These are phyloP conservation scores for Meteorus cinctellus DNA, from an alignment of 2,888 invertebrate species.

Conservation along the genomic window DNA sequence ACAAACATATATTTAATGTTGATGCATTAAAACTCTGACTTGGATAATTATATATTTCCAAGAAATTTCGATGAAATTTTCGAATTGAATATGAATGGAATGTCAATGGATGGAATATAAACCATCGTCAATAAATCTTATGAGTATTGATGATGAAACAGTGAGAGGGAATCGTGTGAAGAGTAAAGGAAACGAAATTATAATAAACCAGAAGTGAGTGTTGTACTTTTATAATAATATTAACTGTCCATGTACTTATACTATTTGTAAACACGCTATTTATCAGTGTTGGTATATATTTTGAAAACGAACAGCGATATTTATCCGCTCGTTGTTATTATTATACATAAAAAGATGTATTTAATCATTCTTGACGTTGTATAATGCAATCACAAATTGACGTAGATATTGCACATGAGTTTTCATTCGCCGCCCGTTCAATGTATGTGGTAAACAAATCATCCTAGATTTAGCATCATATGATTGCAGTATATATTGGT, in stretches of 20 bases:
- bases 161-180: conserved; percentile 12
- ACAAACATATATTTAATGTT: neutral
- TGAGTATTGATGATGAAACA: neutral
- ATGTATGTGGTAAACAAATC: neutral
- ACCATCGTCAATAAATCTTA: conserved; percentile 12
- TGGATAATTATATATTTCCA: conserved; percentile 46
- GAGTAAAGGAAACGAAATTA: conserved; percentile 12
- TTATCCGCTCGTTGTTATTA: conserved; percentile 32
- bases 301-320: neutral
- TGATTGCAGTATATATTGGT: neutral
- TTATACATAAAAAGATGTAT: conserved; percentile 9
- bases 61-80: neutral
- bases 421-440: neutral
- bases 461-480: neutral
- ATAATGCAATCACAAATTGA: conserved; percentile 10
- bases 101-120: conserved; percentile 21
- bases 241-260: conserved; percentile 61
- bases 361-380: conserved; percentile 10
- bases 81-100: conserved; percentile 39
- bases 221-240: conserved; percentile 65
- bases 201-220: conserved; percentile 55
- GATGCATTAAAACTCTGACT: neutral
- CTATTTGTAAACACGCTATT: conserved; percentile 59
- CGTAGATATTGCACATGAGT: neutral
- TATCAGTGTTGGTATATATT: conserved; percentile 26